These are phyloP conservation scores for Eupithecia exiguata DNA, from an alignment of 2,888 invertebrate species.

Conservation along the genomic window DNA sequence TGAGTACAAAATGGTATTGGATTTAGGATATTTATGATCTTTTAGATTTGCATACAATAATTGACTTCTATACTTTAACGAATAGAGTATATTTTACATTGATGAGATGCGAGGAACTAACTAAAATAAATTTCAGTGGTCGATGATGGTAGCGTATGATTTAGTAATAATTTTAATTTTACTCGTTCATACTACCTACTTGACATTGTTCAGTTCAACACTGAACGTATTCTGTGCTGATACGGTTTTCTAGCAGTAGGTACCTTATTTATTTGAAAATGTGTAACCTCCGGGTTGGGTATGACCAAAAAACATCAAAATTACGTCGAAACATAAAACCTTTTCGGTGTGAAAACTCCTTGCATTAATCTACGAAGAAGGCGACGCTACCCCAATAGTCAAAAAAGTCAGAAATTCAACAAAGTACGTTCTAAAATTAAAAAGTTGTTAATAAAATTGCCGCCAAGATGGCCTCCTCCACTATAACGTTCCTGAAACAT, in stretches of 20 bases:
- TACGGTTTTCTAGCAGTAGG: too few species aligned
- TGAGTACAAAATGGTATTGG: constrained; percentile 28
- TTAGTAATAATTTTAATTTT: too few species aligned
- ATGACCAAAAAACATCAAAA: not conserved
- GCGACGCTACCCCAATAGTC: not conserved
- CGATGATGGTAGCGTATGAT: too few species aligned
- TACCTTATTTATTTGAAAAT: too few species aligned
- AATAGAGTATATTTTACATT: not conserved
- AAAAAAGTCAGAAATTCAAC: constrained; percentile 26
- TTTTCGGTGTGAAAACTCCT: not conserved
- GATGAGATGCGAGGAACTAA: not conserved
- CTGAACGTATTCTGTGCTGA: too few species aligned
- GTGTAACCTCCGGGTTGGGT: not conserved
- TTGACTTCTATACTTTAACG: not conserved
- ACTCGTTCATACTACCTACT: too few species aligned
- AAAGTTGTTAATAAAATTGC: constrained; percentile 33
- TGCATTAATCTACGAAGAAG: not conserved
- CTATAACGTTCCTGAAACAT: constrained; percentile 24
- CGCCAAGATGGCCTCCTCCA: constrained; percentile 26
- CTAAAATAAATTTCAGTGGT: not conserved
- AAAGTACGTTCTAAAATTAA: constrained; percentile 29
- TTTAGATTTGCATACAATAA: constrained; percentile 23
- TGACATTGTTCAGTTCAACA: too few species aligned
- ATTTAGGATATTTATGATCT: constrained; percentile 15
- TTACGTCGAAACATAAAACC: not conserved